phyloP scores from a whole-genome alignment of 2,888 invertebrate genomes.

The Dione vanillae region DNA sequence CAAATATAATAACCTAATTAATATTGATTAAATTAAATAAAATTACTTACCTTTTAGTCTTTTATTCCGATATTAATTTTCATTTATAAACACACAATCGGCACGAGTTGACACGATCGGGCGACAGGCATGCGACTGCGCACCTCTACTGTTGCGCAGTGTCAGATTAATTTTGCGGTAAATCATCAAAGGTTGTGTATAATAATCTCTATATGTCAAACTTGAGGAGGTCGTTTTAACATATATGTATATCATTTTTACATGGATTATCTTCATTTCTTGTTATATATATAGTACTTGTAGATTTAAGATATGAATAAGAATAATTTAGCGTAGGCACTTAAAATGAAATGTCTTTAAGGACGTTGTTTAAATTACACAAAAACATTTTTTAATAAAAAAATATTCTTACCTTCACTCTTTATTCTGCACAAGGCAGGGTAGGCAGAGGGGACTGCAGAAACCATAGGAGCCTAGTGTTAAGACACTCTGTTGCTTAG shows the following conservation, averaged over 20 bases:
- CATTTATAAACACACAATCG: constrained; percentile 34
- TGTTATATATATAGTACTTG: too few species aligned
- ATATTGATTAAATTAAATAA: constrained; percentile 1
- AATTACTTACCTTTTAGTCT: constrained; percentile 30
- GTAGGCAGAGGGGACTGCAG: too few species aligned
- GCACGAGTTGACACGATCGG: constrained; percentile 30
- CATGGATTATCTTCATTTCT: neutral
- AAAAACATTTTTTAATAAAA: too few species aligned
- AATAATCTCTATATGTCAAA: constrained; percentile 12
- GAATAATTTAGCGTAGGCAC: too few species aligned
- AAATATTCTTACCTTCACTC: too few species aligned
- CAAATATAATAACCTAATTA: constrained; percentile 5
- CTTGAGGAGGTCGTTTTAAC: neutral
- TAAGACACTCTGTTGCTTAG: too few species aligned
- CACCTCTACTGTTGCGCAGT: constrained; percentile 42
- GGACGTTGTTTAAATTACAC: too few species aligned
- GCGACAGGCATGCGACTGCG: constrained; percentile 40
- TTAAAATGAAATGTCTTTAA: too few species aligned
- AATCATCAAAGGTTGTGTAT: constrained; percentile 33
- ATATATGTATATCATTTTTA: neutral
- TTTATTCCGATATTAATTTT: constrained; percentile 27
- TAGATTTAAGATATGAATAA: too few species aligned
- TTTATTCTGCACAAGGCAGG: too few species aligned
- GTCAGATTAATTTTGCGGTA: constrained; percentile 37
- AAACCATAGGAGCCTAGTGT: too few species aligned